Evolutionary conservation across 2,888 invertebrate species (phyloP), one percentile per base, ranked within the genome.

Genomic region (Nomada lathburiana): DNA sequence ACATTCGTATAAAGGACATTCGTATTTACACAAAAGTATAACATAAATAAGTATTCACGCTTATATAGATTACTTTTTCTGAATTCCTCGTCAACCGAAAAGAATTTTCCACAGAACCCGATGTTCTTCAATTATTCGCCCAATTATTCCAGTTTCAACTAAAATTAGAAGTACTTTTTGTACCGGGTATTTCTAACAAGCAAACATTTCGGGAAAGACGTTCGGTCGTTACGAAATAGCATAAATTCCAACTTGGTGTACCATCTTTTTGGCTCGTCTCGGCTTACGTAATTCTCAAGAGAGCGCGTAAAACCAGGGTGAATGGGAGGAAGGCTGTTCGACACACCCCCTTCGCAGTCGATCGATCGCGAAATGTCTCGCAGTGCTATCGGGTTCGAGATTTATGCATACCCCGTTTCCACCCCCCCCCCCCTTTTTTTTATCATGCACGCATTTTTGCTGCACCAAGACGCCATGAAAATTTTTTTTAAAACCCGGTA

Each of bases 301-400:
- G 86, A 83, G 55, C 81, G 76, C 78, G 82, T 84, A 82, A 88
- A 88, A 86, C 80, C 68, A 70, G 86, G 70, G 80, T 82, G 80
- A 74, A 78, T 64, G 75, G 74, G 68, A 62, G 81, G 82, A 82
- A 72, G 72, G 75, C 77, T 74, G 78, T 83, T 85, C 83, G 85
- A 87, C 88, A 86, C 87, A 89, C 89, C 89, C 89, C 90, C 87
- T 89, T 88, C 84, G 85, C 83, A 84, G 84, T 80, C 89, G 89
- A 89, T 90, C 88, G 88, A 90, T 89, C 86, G 87, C 87, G 70
- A 88, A 86, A 87, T 84, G 80, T 89, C 87, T 87, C 85, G 85
- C 83, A 80, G 69, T 87, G 87, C 80, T 79, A 85, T 85, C 76
- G 72, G 47, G 60, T 67, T 79, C 69, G 26, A 65, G 73, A 83